These are phyloP conservation scores for Denticeps clupeoides DNA, from an alignment of 2,797 vertebrate genomes.

Conservation along the genomic window DNA sequence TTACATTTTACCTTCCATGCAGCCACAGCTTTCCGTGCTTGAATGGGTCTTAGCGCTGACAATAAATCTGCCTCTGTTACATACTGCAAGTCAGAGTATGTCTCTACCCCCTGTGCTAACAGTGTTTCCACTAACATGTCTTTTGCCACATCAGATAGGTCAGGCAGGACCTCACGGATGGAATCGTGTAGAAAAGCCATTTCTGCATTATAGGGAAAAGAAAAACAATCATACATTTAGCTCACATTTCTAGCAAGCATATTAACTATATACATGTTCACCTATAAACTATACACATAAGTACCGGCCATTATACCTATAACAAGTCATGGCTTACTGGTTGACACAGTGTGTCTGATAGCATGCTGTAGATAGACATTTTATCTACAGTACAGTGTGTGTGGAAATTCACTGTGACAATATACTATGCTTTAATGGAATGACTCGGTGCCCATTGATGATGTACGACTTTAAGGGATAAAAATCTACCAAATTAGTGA, in stretches of 20 bases:
- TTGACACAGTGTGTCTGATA: background rate
- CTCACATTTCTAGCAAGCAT: background rate
- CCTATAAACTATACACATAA: background rate
- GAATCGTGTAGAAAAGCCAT: slow-evolving; percentile 1
- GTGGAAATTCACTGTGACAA: background rate
- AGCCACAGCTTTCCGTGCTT: slow-evolving; percentile 5
- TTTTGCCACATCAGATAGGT: slow-evolving; percentile 1
- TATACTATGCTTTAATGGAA: slow-evolving; percentile 9
- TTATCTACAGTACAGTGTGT: background rate
- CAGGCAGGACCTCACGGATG: slow-evolving; percentile 7
- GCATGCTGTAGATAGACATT: background rate
- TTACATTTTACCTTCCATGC: slow-evolving; percentile 11
- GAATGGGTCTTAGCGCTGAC: slow-evolving; percentile 4
- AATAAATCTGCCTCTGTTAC: slow-evolving; percentile 6
- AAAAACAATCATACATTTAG: background rate
- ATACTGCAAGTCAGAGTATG: slow-evolving; percentile 5
- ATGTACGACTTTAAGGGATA: slow-evolving; percentile 29
- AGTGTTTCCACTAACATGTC: too few species aligned
- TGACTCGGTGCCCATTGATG: slow-evolving; percentile 14
- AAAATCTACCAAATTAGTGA: slow-evolving; percentile 28
- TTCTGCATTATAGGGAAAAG: background rate
- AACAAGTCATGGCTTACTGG: background rate
- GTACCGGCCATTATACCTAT: slow-evolving; percentile 2
- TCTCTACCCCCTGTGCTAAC: slow-evolving; percentile 10
- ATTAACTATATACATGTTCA: background rate